Conservation (phyloP, 2,113 vertebrate genomes). For the Natator depressus region DNA sequence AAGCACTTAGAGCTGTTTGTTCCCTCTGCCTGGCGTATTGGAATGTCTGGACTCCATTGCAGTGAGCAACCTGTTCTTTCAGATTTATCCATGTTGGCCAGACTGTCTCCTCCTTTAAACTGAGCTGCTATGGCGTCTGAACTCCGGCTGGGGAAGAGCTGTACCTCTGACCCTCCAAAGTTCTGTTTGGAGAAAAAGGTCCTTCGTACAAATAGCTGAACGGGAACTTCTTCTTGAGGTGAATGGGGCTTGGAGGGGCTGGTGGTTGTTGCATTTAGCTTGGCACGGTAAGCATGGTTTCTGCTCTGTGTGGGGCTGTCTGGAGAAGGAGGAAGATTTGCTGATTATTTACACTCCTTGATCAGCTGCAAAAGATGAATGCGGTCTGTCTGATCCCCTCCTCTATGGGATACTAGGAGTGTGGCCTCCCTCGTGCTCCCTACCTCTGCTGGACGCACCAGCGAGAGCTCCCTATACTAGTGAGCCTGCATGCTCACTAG, state of each 20-base stretch:
- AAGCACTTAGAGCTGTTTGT: not conserved
- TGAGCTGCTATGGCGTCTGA: not conserved
- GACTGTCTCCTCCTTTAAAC: not conserved
- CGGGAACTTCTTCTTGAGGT: not conserved
- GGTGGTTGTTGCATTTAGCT: not conserved
- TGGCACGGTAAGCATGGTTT: not conserved
- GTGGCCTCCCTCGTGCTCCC: not conserved
- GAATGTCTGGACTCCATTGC: not conserved
- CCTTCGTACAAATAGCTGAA: fast-evolving
- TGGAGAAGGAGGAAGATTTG: not conserved
- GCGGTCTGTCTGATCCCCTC: not conserved
- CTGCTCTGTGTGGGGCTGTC: not conserved
- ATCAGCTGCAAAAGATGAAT: not conserved
- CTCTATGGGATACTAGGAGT: not conserved
- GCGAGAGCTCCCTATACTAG: not conserved
- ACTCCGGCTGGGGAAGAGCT: not conserved
- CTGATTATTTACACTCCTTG: not conserved
- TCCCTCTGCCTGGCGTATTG: not conserved
- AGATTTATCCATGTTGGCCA: not conserved
- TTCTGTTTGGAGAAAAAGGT: not conserved
- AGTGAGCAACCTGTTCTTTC: not conserved
- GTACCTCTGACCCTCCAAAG: not conserved
- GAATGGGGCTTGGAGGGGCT: not conserved
- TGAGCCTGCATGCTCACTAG: not conserved
- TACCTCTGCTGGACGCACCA: not conserved